Evolutionary conservation across 2,888 invertebrate species (phyloP).

Genomic region (Pomacea canaliculata): DNA sequence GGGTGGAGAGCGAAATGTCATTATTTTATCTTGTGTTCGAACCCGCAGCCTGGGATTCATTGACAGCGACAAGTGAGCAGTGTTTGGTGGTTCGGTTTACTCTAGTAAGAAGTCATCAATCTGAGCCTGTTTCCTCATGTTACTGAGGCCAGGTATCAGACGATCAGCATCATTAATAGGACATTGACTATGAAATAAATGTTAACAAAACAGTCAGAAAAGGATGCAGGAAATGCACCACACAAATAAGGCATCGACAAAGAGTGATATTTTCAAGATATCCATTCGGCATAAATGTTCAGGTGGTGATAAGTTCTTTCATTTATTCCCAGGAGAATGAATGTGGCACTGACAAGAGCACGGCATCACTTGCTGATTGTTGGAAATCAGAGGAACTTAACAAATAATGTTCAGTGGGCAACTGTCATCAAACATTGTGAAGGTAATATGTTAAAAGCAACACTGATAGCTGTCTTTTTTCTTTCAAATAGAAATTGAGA

Average conservation of each 20-base stretch:
- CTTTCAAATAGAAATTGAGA: too few relatives aligned
- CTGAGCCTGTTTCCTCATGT: neutral
- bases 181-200: too few relatives aligned
- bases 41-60: constrained; percentile 56
- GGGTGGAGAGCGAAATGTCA: constrained; percentile 60
- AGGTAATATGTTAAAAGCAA: constrained; percentile 34
- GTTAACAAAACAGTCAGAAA: too few relatives aligned
- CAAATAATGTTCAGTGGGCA: constrained; percentile 51
- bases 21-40: constrained; percentile 61
- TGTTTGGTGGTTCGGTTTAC: neutral
- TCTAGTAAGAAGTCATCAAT: neutral
- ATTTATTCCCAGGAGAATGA: constrained; percentile 48
- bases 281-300: neutral
- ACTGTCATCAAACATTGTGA: constrained; percentile 51
- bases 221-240: too few relatives aligned
- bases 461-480: too few relatives aligned
- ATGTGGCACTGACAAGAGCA: constrained; percentile 62
- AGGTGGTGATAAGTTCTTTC: neutral
- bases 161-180: neutral
- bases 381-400: constrained; percentile 52
- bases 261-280: too few relatives aligned
- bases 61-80: constrained; percentile 57
- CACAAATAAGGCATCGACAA: too few relatives aligned
- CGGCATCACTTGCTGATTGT: constrained; percentile 60
- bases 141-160: neutral